phyloP scores from a whole-genome alignment of 2,797 vertebrate species.

The Megalops cyprinoides region DNA sequence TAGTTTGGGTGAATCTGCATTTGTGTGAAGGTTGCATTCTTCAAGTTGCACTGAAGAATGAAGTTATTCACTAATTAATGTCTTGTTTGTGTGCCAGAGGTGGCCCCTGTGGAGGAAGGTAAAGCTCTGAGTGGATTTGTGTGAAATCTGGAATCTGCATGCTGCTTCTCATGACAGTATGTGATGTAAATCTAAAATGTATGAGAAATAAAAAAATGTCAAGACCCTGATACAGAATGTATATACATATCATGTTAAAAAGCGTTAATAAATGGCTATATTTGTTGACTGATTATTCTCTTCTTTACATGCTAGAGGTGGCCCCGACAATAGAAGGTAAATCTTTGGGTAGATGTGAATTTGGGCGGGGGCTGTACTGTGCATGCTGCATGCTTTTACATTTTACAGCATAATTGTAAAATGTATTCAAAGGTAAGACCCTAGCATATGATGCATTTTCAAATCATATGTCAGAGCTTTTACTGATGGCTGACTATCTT shows the following conservation, averaged over 20 bases:
- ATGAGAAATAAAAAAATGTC: too few relatives aligned
- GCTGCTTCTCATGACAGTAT: neutral
- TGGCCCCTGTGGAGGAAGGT: conserved; percentile 61
- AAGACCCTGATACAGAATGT: too few relatives aligned
- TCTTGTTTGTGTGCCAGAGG: conserved; percentile 48
- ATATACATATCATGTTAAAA: too few relatives aligned
- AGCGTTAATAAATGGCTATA: neutral
- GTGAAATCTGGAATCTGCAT: neutral
- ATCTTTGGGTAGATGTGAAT: neutral
- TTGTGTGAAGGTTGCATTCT: neutral
- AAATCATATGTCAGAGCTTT: neutral
- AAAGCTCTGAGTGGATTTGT: conserved; percentile 39
- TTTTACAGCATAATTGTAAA: too few relatives aligned
- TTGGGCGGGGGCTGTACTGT: neutral
- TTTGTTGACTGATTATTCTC: conserved; percentile 28
- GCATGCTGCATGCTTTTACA: too few relatives aligned
- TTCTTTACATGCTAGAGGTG: conserved; percentile 33
- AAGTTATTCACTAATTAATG: conserved; percentile 4
- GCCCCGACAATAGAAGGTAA: conserved; percentile 38
- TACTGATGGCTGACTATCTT: neutral
- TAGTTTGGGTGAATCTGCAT: neutral
- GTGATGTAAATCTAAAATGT: neutral
- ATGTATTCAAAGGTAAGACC: too few relatives aligned
- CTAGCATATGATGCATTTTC: too few relatives aligned
- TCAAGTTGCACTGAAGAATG: too few relatives aligned